Conservation (phyloP, 2,113 vertebrate genomes). For the Anarrhichthys ocellatus region DNA sequence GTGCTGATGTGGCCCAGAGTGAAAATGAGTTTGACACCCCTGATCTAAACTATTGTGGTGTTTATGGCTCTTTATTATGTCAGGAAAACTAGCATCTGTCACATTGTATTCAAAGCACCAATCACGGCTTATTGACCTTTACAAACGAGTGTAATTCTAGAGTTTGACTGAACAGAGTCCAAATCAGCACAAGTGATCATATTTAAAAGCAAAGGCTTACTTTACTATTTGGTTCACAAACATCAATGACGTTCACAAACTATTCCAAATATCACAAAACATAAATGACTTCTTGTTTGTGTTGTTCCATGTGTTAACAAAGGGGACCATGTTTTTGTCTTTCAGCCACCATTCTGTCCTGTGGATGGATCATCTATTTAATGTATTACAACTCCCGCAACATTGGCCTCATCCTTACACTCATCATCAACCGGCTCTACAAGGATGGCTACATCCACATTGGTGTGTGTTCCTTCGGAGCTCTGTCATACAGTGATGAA, state of each 20-base stretch:
- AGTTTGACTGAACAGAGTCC: not conserved
- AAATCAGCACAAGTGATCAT: not conserved
- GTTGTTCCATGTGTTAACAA: not conserved
- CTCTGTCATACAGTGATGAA: conserved; percentile 28
- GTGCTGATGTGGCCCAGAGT: too few species aligned
- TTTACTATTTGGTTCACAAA: not conserved
- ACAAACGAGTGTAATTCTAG: not conserved
- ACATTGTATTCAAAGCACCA: not conserved
- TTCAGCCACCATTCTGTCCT: conserved; percentile 98
- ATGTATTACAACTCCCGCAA: conserved; percentile 99
- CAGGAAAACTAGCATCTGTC: not conserved
- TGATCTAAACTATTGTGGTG: not conserved
- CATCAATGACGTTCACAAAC: not conserved
- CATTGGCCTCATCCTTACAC: conserved; percentile 95
- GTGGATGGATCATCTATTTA: conserved; percentile 99
- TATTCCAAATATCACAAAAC: not conserved
- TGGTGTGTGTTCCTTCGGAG: conserved; percentile 86
- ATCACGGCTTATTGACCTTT: not conserved
- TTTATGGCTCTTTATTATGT: not conserved
- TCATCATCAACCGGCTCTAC: conserved; percentile 96
- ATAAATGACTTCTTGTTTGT: not conserved
- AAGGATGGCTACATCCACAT: conserved; percentile 99
- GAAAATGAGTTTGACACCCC: too few species aligned
- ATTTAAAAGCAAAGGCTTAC: not conserved
- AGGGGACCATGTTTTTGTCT: conserved; percentile 9